Evolutionary conservation across 2,888 invertebrate species (phyloP).

Genomic region (Nomada fucata): DNA sequence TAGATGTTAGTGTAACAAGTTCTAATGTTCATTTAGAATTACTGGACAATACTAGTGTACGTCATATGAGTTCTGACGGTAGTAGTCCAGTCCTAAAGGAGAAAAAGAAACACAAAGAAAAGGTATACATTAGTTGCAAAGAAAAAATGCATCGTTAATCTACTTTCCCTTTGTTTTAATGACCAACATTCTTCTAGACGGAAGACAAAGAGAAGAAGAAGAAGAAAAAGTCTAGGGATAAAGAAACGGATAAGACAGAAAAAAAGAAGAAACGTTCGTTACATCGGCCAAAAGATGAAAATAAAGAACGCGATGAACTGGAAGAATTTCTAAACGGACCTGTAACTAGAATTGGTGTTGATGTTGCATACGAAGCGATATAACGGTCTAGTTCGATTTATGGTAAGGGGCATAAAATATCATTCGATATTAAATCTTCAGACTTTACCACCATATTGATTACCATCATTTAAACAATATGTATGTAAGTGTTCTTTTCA

Average conservation of each 20-base stretch:
- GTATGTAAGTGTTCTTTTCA: conserved; percentile 22
- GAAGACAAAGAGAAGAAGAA: conserved; percentile 87
- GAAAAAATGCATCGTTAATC: too few relatives aligned
- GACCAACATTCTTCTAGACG: conserved; percentile 69
- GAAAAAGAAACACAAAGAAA: conserved; percentile 82
- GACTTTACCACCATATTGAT: conserved; percentile 25
- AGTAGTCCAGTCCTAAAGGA: conserved; percentile 82
- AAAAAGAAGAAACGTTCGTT: conserved; percentile 83
- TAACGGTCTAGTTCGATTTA: conserved; percentile 75
- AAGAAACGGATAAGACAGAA: conserved; percentile 81
- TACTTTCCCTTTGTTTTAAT: conserved; percentile 3
- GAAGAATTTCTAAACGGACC: conserved; percentile 88
- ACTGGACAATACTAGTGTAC: conserved; percentile 80
- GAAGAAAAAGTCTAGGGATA: conserved; percentile 85
- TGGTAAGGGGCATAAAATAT: conserved; percentile 33
- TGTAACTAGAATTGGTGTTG: conserved; percentile 85
- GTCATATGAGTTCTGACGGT: conserved; percentile 79
- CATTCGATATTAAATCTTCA: conserved; percentile 30
- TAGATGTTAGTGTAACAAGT: conserved; percentile 85
- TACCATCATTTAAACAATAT: conserved; percentile 22
- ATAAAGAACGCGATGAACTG: conserved; percentile 85
- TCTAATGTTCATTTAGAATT: conserved; percentile 86
- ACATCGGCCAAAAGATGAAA: conserved; percentile 83
- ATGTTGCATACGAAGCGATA: conserved; percentile 87
- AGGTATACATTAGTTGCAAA: conserved; percentile 67